Evolutionary conservation across 2,888 invertebrate species (phyloP).

Genomic region (Tenthredo livida): DNA sequence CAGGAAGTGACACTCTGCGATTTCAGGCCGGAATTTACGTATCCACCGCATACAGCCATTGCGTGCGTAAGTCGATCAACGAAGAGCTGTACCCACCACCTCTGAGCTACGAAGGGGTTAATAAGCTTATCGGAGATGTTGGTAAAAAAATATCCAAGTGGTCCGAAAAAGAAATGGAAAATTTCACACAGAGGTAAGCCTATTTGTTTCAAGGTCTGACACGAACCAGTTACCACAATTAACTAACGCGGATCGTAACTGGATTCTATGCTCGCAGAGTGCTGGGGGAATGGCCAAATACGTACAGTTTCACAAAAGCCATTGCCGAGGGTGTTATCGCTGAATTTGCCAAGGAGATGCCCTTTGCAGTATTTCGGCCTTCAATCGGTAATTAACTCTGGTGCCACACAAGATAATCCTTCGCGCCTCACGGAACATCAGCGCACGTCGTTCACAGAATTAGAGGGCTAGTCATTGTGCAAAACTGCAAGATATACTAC

Average conservation of each 20-base stretch:
- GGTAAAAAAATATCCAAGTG: not conserved
- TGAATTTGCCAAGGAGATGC: conserved; percentile 79
- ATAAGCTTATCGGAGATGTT: not conserved
- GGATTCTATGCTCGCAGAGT: conserved; percentile 57
- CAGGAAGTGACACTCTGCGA: not conserved
- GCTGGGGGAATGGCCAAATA: conserved; percentile 80
- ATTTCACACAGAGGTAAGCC: not conserved
- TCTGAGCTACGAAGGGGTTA: conserved; percentile 31
- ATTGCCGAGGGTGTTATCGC: conserved; percentile 80
- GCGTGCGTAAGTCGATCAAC: conserved; percentile 24
- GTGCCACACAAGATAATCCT: not conserved
- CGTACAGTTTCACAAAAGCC: conserved; percentile 83
- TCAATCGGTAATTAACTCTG: conserved; percentile 77
- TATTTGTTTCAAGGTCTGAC: not conserved
- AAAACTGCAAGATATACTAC: too few relatives aligned
- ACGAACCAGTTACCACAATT: not conserved
- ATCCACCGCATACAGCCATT: conserved; percentile 39
- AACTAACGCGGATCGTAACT: not conserved
- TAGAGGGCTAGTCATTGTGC: too few relatives aligned
- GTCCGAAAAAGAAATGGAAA: conserved; percentile 6
- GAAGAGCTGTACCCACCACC: conserved; percentile 28
- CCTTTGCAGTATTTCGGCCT: conserved; percentile 81
- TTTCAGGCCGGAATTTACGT: conserved; percentile 32
- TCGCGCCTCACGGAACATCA: too few relatives aligned
- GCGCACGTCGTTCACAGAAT: too few relatives aligned